Evolutionary conservation across 2,113 vertebrate species (phyloP), one percentile per base, ranked within the genome.

Genomic region (Equus przewalskii): DNA sequence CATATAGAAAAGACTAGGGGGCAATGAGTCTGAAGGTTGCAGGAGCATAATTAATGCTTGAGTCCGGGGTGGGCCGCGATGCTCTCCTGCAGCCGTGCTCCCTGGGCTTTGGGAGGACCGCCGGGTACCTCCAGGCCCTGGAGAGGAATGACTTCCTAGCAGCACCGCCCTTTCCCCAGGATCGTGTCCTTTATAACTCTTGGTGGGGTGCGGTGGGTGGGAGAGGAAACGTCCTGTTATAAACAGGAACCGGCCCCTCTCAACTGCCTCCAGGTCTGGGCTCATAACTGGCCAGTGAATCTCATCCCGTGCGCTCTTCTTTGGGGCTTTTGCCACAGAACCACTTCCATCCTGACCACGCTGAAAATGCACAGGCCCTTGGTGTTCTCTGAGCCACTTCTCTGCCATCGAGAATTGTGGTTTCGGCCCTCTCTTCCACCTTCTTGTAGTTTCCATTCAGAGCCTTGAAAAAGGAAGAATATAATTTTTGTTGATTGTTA

Each of bases 61-160:
- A 56, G 16, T 41, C 21, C 5, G 22, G 64, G 28, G 2, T 10
- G 70, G 88, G 64, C 83, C 33, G 54, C 6, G 1, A 2, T 0
- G 0, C 56, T 73, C 30, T 18, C 4, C 3, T 46, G 36, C 49
- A 41, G 51, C 58, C 80, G 41, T 21, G 0, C 65, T 33, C 58
- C 15, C 7, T 3, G 28, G 75, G 26, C 60, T 82, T n/a, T 5
- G 46, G 69, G 26, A 51, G 44, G 44, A 22, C 84, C 73, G 73
- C 87, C 79, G 75, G 96, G 87, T 90, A 82, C 49, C 95, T 56
- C 86, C 70, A 51, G 91, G 84, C 73, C 64, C 41, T 36, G 36
- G 2, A 91, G 26, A 95, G 75, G 75, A 84, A 8, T 97, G 73
- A 69, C 44, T 64, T 96, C 94, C 78, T 89, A 91, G 80, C 33